Evolutionary conservation across 2,888 invertebrate species (phyloP), one percentile per base, ranked within the genome.

Genomic region (Aleiodes alternator): DNA sequence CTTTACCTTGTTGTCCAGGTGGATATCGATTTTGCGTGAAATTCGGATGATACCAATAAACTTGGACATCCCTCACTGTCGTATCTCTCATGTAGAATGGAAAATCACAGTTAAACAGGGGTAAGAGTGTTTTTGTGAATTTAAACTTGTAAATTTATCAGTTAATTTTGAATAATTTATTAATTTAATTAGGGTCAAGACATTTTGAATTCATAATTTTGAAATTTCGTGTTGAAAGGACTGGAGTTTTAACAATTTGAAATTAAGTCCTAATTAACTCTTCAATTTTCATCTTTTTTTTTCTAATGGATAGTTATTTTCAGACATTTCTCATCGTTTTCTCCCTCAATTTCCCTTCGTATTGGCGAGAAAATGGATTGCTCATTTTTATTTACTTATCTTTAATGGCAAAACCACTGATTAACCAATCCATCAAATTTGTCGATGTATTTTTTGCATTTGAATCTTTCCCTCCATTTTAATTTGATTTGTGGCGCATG

Each of bases 11-110:
- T 83, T 87, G 88, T 70, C 88, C 89, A 14, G 87, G 89, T 16
- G 89, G 93, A 84, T 92, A 93, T 69, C 90, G 90, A 59, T 92
- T 92, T 86, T 93, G 93, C 1, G 92, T 91, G 83, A 93, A 93
- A 81, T 91, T 90, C 43, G 89, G 85, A 70, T 92, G 91, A 81
- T 92, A 93, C 93, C 93, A 93, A 84, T 89, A 91, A 75, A 90
- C 87, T 75, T 86, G 84, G 4, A 91, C 83, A 50, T 87, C 82
- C 76, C 82, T 77, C 34, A 81, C 76, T 14, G 69, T 78, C 57
- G 55, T 64, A 61, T 81, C 80, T 70, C 84, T 86, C n/a, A 79
- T 69, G 51, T 81, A 86, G 6, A 83, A 81, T 43, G 87, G 86
- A 76, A 86, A 88, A 72, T 82, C 75, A 16, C 76, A 73, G 31